These are phyloP conservation scores for Carapus acus DNA, from an alignment of 2,797 vertebrate species.

Conservation along the genomic window DNA sequence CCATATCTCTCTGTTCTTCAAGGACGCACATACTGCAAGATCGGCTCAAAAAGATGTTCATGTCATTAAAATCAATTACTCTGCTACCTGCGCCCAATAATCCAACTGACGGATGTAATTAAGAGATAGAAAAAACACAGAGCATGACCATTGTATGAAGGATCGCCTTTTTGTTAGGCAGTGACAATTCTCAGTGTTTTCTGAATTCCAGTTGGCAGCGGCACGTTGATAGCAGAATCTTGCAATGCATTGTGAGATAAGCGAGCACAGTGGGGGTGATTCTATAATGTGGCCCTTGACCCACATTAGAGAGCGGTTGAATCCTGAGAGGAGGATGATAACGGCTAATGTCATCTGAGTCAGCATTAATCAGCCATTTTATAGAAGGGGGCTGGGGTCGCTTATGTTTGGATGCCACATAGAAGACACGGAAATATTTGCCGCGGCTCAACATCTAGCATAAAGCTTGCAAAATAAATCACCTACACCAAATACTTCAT, in stretches of 20 bases:
- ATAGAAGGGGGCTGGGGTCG: constrained; percentile 40
- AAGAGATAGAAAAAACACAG: too few species aligned
- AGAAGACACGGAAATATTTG: constrained; percentile 21
- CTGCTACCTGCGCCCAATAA: too few species aligned
- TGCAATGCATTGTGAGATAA: constrained; percentile 37
- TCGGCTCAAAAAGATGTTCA: too few species aligned
- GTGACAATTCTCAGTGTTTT: constrained; percentile 7
- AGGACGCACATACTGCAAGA: neutral
- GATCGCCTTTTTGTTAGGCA: too few species aligned
- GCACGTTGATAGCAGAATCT: constrained; percentile 18
- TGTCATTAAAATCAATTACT: too few species aligned
- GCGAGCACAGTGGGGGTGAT: constrained; percentile 40
- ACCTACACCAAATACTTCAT: constrained; percentile 13
- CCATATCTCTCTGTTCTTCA: neutral
- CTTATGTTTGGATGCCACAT: constrained; percentile 27
- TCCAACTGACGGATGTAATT: too few species aligned
- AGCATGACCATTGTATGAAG: too few species aligned
- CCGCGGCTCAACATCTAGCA: constrained; percentile 17
- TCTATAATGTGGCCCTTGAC: constrained; percentile 56
- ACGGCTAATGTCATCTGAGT: constrained; percentile 61
- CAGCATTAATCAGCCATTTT: constrained; percentile 50
- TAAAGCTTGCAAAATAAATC: constrained; percentile 12
- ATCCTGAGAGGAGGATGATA: constrained; percentile 53
- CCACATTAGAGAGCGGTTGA: constrained; percentile 53
- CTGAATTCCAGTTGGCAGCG: constrained; percentile 9